Evolutionary conservation across 2,797 vertebrate species (phyloP).

Genomic region (Ptychadena robeensis): DNA sequence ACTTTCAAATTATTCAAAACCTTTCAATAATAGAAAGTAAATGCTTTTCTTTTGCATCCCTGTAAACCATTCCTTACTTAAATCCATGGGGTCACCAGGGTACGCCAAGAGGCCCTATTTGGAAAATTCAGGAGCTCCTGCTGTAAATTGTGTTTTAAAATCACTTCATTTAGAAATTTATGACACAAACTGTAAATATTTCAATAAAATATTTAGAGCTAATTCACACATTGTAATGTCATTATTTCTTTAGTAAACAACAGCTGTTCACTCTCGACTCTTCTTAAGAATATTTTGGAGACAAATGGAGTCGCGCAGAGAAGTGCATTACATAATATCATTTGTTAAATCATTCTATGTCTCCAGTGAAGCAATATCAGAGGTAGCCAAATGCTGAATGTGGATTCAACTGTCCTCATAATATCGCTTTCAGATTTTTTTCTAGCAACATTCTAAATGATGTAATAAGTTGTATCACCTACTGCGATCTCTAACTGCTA

Average conservation of each 20-base stretch:
- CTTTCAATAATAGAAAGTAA: not conserved
- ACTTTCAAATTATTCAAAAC: not conserved
- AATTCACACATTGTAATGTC: conserved; percentile 38
- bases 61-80: no score
- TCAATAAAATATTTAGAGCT: conserved; percentile 21
- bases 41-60: no score
- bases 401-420: not conserved
- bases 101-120: not conserved
- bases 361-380: conserved; percentile 1
- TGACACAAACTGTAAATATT: conserved; percentile 40
- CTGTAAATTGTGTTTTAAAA: not conserved
- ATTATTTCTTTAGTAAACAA: conserved; percentile 70
- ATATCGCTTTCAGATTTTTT: no score
- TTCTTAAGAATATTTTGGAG: conserved; percentile 65
- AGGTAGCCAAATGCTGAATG: not conserved
- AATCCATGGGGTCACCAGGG: not conserved
- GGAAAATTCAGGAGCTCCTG: not conserved
- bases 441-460: no score
- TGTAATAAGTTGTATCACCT: no score
- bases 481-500: no score
- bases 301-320: conserved; percentile 65
- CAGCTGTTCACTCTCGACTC: conserved; percentile 67
- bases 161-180: not conserved
- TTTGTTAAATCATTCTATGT: conserved; percentile 62
- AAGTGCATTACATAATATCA: conserved; percentile 66